phyloP scores from a whole-genome alignment of 2,113 vertebrate species.

The Dasyornis broadbenti region DNA sequence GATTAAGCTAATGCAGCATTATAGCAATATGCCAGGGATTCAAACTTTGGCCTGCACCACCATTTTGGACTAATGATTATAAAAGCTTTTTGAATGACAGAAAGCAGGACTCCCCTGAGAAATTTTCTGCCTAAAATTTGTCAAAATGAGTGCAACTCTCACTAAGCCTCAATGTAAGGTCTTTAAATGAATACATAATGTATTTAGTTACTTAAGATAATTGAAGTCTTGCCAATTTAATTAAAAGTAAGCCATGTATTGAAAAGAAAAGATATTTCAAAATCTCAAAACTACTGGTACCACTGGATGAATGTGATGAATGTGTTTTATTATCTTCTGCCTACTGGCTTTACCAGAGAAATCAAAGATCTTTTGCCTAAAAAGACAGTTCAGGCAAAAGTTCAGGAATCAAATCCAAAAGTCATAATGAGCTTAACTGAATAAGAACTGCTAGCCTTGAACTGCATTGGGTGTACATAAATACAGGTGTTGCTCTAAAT shows the following conservation, averaged over 20 bases:
- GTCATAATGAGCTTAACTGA: not conserved
- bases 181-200: slow-evolving; percentile 35
- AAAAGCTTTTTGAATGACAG: slow-evolving; percentile 69
- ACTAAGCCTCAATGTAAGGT: slow-evolving; percentile 16
- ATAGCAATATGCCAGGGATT: slow-evolving; percentile 75
- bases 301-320: not conserved
- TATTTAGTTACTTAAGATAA: slow-evolving; percentile 69
- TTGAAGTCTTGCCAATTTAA: slow-evolving; percentile 71
- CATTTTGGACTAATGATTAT: slow-evolving; percentile 69
- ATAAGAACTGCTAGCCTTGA: not conserved
- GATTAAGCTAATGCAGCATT: slow-evolving; percentile 77
- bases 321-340: not conserved
- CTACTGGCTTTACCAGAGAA: not conserved
- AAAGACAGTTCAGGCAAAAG: not conserved
- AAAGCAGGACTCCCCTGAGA: slow-evolving; percentile 67
- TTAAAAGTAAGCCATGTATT: slow-evolving; percentile 65
- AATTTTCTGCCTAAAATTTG: slow-evolving; percentile 66
- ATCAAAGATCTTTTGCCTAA: not conserved
- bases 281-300: not conserved
- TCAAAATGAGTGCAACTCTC: slow-evolving; percentile 42
- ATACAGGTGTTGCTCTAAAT: not conserved
- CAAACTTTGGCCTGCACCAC: slow-evolving; percentile 66
- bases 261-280: slow-evolving; percentile 38
- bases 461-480: not conserved
- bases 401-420: not conserved